A percentile compares a stretch with the other conserved stretches of the same genome.
Evolutionary conservation across 2,888 invertebrate genomes (phyloP).

Genomic region (Psococerastis gibbosa): DNA sequence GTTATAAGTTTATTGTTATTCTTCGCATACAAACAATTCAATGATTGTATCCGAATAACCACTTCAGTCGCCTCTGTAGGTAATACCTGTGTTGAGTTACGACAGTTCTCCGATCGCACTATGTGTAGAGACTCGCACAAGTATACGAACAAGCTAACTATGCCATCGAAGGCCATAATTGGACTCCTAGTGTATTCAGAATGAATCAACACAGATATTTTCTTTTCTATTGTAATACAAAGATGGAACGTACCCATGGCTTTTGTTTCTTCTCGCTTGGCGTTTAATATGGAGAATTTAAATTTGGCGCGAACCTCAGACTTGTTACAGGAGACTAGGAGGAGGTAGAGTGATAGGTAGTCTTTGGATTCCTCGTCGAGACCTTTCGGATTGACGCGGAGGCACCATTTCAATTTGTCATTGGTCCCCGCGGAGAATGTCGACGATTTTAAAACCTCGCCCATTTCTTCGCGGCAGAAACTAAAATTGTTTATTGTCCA

Average conservation of each 20-base stretch:
- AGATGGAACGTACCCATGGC: constrained; percentile 67
- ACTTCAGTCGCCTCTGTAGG: too few species aligned
- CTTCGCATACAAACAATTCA: constrained; percentile 5
- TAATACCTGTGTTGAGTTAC: too few species aligned
- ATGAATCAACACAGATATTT: too few species aligned
- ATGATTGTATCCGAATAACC: too few species aligned
- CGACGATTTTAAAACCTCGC: constrained; percentile 98
- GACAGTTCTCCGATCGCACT: too few species aligned
- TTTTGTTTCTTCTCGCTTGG: constrained; percentile 99
- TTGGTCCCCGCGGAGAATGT: constrained; percentile 99
- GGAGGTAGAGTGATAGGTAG: constrained; percentile 94
- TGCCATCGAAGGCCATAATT: too few species aligned
- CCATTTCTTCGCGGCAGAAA: constrained; percentile 99
- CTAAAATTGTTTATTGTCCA: constrained; percentile 99
- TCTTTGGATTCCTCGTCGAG: constrained; percentile 99
- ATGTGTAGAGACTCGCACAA: too few species aligned
- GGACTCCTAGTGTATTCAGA: too few species aligned
- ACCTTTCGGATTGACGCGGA: constrained; percentile 98
- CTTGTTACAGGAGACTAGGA: constrained; percentile 99
- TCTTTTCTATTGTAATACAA: constrained; percentile 37
- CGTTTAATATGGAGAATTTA: constrained; percentile 99
- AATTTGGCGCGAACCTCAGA: constrained; percentile 99
- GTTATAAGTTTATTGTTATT: too few species aligned
- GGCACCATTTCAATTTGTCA: constrained; percentile 99
- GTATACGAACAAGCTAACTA: too few species aligned